Percentiles rank a stretch among this genome's conserved stretches.
phyloP scores from a whole-genome alignment of 2,888 invertebrate species.

The Thera obeliscata region DNA sequence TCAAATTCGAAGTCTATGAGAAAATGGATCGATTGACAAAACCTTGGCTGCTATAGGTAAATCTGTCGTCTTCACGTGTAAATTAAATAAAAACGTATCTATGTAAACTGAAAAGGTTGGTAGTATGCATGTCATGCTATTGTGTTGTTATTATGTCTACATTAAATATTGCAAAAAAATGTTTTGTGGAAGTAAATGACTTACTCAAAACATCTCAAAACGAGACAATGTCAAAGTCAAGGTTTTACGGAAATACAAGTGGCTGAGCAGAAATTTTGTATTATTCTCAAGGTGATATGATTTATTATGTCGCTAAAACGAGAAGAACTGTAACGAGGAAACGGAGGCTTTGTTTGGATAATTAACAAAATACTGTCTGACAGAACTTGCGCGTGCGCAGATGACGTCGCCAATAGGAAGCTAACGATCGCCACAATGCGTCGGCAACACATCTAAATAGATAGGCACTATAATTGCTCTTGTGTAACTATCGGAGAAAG shows the following conservation, averaged over 20 bases:
- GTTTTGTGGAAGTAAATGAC: neutral
- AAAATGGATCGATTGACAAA: too few relatives aligned
- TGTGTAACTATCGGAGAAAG: slow-evolving; percentile 46
- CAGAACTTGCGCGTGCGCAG: slow-evolving; percentile 58
- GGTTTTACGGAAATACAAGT: slow-evolving; percentile 50
- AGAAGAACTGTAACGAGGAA: slow-evolving; percentile 62
- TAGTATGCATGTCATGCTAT: neutral
- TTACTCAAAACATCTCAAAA: slow-evolving; percentile 57
- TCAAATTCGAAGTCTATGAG: too few relatives aligned
- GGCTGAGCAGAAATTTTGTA: slow-evolving; percentile 32
- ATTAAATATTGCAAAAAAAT: slow-evolving; percentile 35
- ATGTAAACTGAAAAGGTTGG: too few relatives aligned
- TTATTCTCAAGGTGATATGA: slow-evolving; percentile 32
- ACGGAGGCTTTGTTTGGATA: slow-evolving; percentile 57
- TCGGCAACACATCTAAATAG: slow-evolving; percentile 59
- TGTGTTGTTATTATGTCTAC: slow-evolving; percentile 1
- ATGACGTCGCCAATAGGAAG: slow-evolving; percentile 67
- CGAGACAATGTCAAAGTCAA: slow-evolving; percentile 71
- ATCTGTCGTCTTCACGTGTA: too few relatives aligned
- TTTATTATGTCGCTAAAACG: slow-evolving; percentile 16
- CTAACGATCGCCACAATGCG: slow-evolving; percentile 68
- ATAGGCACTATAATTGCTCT: slow-evolving; percentile 51
- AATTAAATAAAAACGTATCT: too few relatives aligned
- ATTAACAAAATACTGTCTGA: slow-evolving; percentile 76
- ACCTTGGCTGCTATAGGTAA: too few relatives aligned